phyloP scores from a whole-genome alignment of 2,797 vertebrate species.

The Toxotes lorentzi region DNA sequence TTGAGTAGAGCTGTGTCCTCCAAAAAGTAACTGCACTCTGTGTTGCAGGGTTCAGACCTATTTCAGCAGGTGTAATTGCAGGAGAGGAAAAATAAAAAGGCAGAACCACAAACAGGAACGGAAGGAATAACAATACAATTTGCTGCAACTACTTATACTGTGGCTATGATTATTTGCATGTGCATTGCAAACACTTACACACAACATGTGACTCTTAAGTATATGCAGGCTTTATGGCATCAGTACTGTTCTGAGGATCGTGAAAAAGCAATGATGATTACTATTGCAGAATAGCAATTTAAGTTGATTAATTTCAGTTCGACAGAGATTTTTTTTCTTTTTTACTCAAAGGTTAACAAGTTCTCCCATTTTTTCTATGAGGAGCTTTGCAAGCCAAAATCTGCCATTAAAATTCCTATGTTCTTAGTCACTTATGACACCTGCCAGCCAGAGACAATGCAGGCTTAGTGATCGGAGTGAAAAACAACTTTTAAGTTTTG shows the following conservation, averaged over 20 bases:
- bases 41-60: slow-evolving; percentile 7
- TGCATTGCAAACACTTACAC: neutral
- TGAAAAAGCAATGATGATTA: slow-evolving; percentile 24
- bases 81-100: neutral
- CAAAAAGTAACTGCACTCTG: slow-evolving; percentile 8
- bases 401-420: neutral
- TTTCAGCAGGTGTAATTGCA: slow-evolving; percentile 26
- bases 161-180: slow-evolving; percentile 8
- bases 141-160: neutral
- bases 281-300: slow-evolving; percentile 14
- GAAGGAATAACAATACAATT: neutral
- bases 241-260: slow-evolving; percentile 1
- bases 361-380: slow-evolving; percentile 12
- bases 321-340: slow-evolving; percentile 5
- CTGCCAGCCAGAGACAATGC: neutral
- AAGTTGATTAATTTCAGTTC: slow-evolving; percentile 15
- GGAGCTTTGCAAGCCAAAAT: neutral
- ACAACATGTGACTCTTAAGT: slow-evolving; percentile 8
- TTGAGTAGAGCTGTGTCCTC: slow-evolving; percentile 12
- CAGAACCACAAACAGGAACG: neutral
- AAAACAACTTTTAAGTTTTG: neutral
- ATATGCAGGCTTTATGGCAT: slow-evolving; percentile 1
- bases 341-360: slow-evolving; percentile 35
- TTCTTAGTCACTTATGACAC: slow-evolving; percentile 4
- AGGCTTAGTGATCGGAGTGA: neutral